phyloP scores from a whole-genome alignment of 2,113 vertebrate genomes.

The Limnothrissa miodon region DNA sequence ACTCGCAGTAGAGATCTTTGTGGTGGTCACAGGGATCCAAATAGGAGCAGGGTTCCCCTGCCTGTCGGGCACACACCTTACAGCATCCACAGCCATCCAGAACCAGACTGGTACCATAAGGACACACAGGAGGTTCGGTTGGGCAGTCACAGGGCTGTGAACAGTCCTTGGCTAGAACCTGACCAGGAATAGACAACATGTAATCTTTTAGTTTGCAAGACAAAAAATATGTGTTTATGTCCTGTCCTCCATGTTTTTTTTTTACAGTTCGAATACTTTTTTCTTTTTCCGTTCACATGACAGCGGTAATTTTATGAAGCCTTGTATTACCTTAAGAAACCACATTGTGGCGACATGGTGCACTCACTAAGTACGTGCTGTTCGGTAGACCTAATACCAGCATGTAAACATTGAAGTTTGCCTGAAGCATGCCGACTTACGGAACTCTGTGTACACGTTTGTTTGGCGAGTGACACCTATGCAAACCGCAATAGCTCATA shows the following conservation, averaged over 20 bases:
- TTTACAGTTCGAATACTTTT: neutral
- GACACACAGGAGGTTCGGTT: slow-evolving; percentile 58
- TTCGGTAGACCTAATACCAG: neutral
- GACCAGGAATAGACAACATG: slow-evolving; percentile 5
- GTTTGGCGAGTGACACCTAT: neutral
- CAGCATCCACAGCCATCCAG: slow-evolving; percentile 79
- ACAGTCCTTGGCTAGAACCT: slow-evolving; percentile 66
- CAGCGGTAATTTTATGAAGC: neutral
- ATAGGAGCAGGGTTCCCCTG: slow-evolving; percentile 69
- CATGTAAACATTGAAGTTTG: slow-evolving; percentile 1
- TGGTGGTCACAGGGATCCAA: slow-evolving; percentile 76
- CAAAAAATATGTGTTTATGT: neutral
- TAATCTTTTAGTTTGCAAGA: neutral
- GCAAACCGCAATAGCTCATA: neutral
- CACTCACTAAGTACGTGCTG: neutral
- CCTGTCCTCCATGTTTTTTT: neutral
- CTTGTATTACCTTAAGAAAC: neutral
- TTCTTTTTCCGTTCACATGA: neutral
- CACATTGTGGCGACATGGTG: neutral
- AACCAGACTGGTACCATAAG: slow-evolving; percentile 68
- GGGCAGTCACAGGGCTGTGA: slow-evolving; percentile 69
- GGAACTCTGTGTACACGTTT: neutral
- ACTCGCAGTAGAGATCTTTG: slow-evolving; percentile 76
- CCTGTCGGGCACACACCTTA: slow-evolving; percentile 75
- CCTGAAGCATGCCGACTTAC: neutral